These are phyloP conservation scores for Aythya fuligula DNA, from an alignment of 2,797 vertebrate genomes.

Conservation along the genomic window DNA sequence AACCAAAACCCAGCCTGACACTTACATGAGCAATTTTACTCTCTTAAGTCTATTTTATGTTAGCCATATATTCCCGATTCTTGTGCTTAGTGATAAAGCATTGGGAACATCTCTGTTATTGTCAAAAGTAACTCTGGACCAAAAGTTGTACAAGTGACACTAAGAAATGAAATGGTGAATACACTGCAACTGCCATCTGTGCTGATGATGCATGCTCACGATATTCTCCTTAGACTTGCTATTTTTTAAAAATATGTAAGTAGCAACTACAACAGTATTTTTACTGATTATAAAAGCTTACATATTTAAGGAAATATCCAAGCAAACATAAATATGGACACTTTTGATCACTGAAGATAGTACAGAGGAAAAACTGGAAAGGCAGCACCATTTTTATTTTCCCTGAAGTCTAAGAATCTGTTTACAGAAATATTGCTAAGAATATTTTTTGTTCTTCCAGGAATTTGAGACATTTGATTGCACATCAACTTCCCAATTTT, in stretches of 20 bases:
- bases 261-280: background rate
- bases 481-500: background rate
- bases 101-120: background rate
- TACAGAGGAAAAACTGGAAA: background rate
- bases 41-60: background rate
- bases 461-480: background rate
- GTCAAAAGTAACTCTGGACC: background rate
- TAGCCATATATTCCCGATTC: background rate
- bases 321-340: background rate
- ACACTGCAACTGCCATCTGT: background rate
- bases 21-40: background rate
- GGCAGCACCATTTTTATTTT: background rate
- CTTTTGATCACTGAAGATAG: background rate
- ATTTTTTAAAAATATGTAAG: background rate
- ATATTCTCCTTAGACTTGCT: background rate
- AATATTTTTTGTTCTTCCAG: background rate
- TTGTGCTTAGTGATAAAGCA: background rate
- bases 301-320: background rate
- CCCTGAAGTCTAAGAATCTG: background rate
- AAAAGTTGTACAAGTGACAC: background rate
- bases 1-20: background rate
- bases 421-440: background rate
- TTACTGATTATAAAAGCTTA: background rate
- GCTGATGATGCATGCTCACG: background rate
- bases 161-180: background rate